Evolutionary conservation across 2,113 vertebrate species (phyloP), one percentile per base, ranked within the genome.

Genomic region (Heterotilapia buettikoferi): DNA sequence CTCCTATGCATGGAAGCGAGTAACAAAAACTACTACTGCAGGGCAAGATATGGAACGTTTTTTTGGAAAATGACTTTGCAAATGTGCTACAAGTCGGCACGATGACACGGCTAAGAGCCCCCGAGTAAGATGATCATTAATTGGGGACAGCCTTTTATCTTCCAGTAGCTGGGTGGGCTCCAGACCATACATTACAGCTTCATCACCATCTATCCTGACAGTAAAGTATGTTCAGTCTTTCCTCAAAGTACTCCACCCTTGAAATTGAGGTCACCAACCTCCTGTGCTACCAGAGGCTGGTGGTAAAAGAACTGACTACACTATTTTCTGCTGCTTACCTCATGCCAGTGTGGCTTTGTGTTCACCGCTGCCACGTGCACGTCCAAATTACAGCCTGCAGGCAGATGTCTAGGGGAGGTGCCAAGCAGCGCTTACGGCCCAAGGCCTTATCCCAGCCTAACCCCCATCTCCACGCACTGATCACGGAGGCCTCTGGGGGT

Each of bases 361-460:
- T 89, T 93, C 89, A 94, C 95, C 94, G 21, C 94, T 93, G 94
- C 94, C 96, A 94, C 93, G 93, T 94, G 93, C 94, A 95, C 79
- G 56, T 86, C 94, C 86, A 96, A 97, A 96, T 97, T 96, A 96
- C 90, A 94, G 95, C 94, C 93, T 92, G 86, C 56, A 88, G 90
- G 85, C 90, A 93, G 91, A 92, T 92, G 92, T 94, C 85, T 90
- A 93, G 88, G 84, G 93, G 89, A 94, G 85, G 92, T 91, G 84
- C 93, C 90, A 92, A 86, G 91, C 92, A 29, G 57, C 43, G 40
- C 86, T 90, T 90, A 79, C 19, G 24, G 81, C 84, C 89, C 90
- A 80, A 90, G 92, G 85, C 88, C 84, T 92, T 43, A 82, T 87
- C 78, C 92, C 66, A 59, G 71, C 45, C 84, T 90, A 84, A 92